A percentile compares a stretch with the other conserved stretches of the same genome.
Conservation (phyloP, 2,113 vertebrate species). For the Sceloporus undulatus region DNA sequence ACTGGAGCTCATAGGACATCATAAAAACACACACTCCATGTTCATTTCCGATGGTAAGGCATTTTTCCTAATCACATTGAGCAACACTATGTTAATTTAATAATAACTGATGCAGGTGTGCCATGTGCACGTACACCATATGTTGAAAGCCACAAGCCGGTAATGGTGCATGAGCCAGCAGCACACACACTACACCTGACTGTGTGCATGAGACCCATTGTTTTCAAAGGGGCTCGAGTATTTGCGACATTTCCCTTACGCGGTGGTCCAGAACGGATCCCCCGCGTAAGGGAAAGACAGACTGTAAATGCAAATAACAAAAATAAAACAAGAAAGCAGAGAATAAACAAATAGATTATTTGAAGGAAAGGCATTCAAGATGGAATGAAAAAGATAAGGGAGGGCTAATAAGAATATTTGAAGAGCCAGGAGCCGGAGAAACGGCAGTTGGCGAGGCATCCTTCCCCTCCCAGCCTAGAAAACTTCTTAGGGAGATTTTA, state of each 20-base stretch:
- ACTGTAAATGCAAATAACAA: neutral
- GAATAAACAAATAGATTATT: neutral
- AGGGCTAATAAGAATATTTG: neutral
- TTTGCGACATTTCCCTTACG: too few species aligned
- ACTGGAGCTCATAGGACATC: neutral
- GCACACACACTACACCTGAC: too few species aligned
- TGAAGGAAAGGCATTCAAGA: neutral
- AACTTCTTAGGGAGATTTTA: slow-evolving; percentile 34
- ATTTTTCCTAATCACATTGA: neutral
- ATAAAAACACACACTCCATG: neutral
- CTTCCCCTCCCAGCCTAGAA: slow-evolving; percentile 7
- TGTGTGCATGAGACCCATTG: too few species aligned
- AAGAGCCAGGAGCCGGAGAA: slow-evolving; percentile 14
- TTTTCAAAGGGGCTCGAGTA: too few species aligned
- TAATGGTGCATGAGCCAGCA: too few species aligned
- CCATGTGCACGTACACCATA: too few species aligned
- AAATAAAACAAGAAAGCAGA: slow-evolving; percentile 13
- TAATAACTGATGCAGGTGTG: neutral
- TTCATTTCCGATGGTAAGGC: neutral
- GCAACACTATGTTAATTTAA: neutral
- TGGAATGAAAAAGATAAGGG: slow-evolving; percentile 19
- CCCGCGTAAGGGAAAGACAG: too few species aligned
- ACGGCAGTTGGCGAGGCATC: neutral
- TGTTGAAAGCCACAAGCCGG: too few species aligned
- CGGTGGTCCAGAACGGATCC: too few species aligned